Evolutionary conservation across 2,888 invertebrate species (phyloP), one percentile per base, ranked within the genome.

Genomic region (Oeneis ivallda): DNA sequence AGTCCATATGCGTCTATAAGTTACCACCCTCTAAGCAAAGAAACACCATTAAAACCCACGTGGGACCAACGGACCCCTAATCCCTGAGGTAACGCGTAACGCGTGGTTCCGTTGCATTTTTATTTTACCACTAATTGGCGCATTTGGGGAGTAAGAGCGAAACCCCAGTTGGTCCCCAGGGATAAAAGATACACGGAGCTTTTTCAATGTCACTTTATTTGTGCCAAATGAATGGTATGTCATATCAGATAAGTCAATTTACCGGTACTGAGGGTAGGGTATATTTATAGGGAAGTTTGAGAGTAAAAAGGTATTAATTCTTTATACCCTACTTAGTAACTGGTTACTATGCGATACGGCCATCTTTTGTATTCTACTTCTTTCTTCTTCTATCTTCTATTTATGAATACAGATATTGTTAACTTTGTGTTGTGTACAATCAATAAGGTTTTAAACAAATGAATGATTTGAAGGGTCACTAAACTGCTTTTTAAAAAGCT

Each of bases 61-160:
- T 88, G 90, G 87, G 91, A 87, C 83, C 66, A 26, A 54, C 64
- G 62, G 72, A 74, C 76, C 68, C 68, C 71, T 70, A 71, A 71
- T 77, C 85, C 84, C 73, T 72, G 79, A 81, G 84, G 83, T 76
- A 65, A 67, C 73, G 76, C 80, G 80, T 88, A 86, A 85, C 83
- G 86, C 82, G 84, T 84, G 84, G 89, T 91, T 89, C 89, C 87
- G 86, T 74, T 86, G 88, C 88, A 88, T 87, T 89, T 87, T 89
- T 91, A 89, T 85, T 89, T 89, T 82, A 81, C 91, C 89, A 85
- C 90, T 91, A 92, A 91, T 92, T 90, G 90, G 89, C 84, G 86
- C 89, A 86, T 86, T 87, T 84, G 71, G 85, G 82, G 85, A 84
- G 82, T 79, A 76, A 74, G 78, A 75, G 74, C 76, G 81, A 82